A percentile compares a stretch with the other conserved stretches of the same genome.
Conservation (phyloP, 2,113 vertebrate species). For the Lepus europaeus region DNA sequence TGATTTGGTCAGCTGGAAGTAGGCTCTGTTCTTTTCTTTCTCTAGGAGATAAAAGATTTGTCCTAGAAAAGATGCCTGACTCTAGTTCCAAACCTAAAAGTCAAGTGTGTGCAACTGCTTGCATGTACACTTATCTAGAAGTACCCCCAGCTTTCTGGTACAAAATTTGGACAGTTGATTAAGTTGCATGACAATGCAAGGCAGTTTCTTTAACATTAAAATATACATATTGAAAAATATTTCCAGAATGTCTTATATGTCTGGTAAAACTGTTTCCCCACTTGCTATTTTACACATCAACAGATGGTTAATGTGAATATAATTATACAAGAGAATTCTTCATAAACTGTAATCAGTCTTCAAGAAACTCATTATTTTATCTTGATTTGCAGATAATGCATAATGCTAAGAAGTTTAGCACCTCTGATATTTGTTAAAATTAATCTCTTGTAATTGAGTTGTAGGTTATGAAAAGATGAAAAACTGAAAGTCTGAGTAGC, state of each 20-base stretch:
- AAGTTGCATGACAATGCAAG: not conserved
- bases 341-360: not conserved
- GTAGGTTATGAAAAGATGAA: constrained; percentile 2
- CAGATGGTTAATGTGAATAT: not conserved
- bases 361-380: constrained; percentile 32
- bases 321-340: constrained; percentile 5
- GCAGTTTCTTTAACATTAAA: not conserved
- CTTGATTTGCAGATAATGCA: constrained; percentile 33
- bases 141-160: fast-evolving
- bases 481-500: not conserved
- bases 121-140: fast-evolving
- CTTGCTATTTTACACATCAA: constrained; percentile 1
- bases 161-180: not conserved
- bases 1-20: not conserved
- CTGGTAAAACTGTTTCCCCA: constrained; percentile 37
- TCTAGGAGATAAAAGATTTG: not conserved
- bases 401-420: not conserved
- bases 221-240: fast-evolving
- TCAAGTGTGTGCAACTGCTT: fast-evolving
- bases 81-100: not conserved
- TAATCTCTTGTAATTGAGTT: constrained; percentile 5
- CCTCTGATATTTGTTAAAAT: not conserved
- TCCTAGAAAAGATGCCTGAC: not conserved
- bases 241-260: constrained; percentile 10
- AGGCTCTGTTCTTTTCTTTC: not conserved